Conservation (phyloP, 2,113 vertebrate species). For the Nothobranchius kuhntae region DNA sequence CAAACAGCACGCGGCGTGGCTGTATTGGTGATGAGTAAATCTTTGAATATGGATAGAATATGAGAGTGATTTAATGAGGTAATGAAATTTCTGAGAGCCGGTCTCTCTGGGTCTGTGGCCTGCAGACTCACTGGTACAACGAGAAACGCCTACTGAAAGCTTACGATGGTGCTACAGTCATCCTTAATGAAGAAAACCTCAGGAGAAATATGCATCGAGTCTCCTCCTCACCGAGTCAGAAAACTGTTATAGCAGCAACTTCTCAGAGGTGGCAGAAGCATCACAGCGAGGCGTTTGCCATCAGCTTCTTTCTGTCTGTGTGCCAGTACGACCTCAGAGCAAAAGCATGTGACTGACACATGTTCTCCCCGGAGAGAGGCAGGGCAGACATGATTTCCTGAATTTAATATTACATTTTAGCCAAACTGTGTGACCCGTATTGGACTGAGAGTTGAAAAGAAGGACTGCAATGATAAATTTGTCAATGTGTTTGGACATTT, state of each 20-base stretch:
- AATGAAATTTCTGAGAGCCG: conserved; percentile 62
- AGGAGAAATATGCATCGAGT: conserved; percentile 58
- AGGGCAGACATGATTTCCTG: conserved; percentile 22
- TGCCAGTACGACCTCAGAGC: conserved; percentile 52
- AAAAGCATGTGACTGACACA: conserved; percentile 54
- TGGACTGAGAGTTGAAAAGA: background rate
- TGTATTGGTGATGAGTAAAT: conserved; percentile 45
- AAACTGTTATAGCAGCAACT: conserved; percentile 51
- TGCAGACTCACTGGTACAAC: conserved; percentile 54
- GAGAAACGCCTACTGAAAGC: conserved; percentile 46
- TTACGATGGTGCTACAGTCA: conserved; percentile 41
- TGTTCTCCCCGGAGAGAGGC: conserved; percentile 25
- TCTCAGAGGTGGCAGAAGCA: conserved; percentile 46
- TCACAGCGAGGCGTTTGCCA: conserved; percentile 48
- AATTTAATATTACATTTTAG: conserved; percentile 15
- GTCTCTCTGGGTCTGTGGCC: conserved; percentile 52
- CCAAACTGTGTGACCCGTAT: background rate
- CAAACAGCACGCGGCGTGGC: conserved; percentile 36
- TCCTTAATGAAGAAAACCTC: conserved; percentile 60
- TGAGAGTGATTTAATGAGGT: conserved; percentile 61
- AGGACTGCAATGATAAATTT: background rate
- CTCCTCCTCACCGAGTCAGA: conserved; percentile 30
- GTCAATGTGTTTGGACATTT: background rate
- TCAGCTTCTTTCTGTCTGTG: conserved; percentile 45
- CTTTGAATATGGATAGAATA: conserved; percentile 63